These are phyloP conservation scores for Deilephila elpenor DNA, from an alignment of 2,888 invertebrate species.

Conservation along the genomic window DNA sequence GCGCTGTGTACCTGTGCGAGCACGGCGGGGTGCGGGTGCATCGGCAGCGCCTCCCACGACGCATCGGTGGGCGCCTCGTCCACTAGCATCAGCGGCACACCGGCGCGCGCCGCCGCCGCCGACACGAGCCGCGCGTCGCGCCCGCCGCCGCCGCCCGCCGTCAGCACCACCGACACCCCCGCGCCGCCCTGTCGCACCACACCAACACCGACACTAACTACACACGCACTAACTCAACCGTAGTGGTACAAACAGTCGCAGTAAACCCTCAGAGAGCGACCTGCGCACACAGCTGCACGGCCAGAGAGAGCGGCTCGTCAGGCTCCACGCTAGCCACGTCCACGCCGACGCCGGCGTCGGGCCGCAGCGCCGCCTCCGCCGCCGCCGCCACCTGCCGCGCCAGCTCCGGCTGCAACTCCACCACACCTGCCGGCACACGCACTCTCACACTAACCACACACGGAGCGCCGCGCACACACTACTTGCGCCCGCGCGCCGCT, in stretches of 20 bases:
- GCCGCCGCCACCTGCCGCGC: constrained; percentile 53
- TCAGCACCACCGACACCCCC: constrained; percentile 43
- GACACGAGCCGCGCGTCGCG: constrained; percentile 52
- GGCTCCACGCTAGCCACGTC: constrained; percentile 44
- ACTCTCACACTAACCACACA: constrained; percentile 3
- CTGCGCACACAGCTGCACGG: constrained; percentile 45
- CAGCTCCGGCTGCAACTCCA: constrained; percentile 51
- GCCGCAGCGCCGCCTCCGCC: constrained; percentile 44
- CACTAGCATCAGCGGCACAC: constrained; percentile 61
- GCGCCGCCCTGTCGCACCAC: constrained; percentile 33
- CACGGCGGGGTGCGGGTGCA: constrained; percentile 61
- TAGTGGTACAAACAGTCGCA: neutral
- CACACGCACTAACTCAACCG: neutral
- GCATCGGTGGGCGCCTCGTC: constrained; percentile 50
- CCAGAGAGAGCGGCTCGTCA: constrained; percentile 46
- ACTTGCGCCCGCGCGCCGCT: constrained; percentile 46
- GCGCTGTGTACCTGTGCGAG: constrained; percentile 50
- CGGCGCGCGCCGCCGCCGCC: constrained; percentile 64
- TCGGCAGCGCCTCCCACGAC: constrained; percentile 59
- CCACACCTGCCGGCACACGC: constrained; percentile 47
- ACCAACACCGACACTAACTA: neutral
- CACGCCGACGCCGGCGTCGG: constrained; percentile 33
- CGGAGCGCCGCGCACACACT: constrained; percentile 27
- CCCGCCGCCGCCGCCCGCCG: constrained; percentile 47
- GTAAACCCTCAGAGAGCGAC: neutral